Percentiles rank a stretch among this genome's conserved stretches.
Evolutionary conservation across 2,113 vertebrate species (phyloP).

Genomic region (Hystrix cristata): DNA sequence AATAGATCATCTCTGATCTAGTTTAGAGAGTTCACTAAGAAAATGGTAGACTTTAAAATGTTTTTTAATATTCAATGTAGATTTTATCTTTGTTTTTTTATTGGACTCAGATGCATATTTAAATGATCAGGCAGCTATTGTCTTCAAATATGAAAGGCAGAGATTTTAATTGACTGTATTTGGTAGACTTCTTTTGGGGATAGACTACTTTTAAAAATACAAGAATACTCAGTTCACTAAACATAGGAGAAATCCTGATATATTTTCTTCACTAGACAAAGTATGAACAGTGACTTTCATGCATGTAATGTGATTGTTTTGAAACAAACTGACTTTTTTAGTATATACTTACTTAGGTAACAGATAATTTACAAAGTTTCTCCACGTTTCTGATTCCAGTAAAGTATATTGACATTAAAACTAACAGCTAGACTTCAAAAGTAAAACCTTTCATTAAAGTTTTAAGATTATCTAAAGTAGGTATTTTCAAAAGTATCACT

Average conservation of each 20-base stretch:
- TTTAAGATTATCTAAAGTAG: not conserved
- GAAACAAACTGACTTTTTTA: not conserved
- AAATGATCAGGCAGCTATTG: not conserved
- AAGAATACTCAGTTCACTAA: not conserved
- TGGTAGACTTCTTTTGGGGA: not conserved
- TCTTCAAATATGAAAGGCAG: not conserved
- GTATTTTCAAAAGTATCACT: not conserved
- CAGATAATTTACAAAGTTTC: conserved; percentile 12
- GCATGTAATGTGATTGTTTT: not conserved
- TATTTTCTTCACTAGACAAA: conserved; percentile 6
- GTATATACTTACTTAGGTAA: not conserved
- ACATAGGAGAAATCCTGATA: not conserved
- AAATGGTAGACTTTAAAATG: not conserved
- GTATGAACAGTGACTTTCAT: not conserved
- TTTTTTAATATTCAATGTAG: not conserved
- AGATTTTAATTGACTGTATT: not conserved
- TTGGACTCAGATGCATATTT: conserved; percentile 39
- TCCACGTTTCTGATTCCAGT: not conserved
- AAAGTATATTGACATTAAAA: conserved; percentile 39
- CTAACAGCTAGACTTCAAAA: not conserved
- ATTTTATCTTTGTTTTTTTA: conserved; percentile 24
- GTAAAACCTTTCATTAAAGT: not conserved
- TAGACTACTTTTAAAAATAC: not conserved
- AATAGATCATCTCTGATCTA: not conserved
- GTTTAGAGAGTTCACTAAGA: not conserved